A percentile compares a stretch with the other conserved stretches of the same genome.
Evolutionary conservation across 2,113 vertebrate genomes (phyloP).

Genomic region (Rhinopithecus roxellana): DNA sequence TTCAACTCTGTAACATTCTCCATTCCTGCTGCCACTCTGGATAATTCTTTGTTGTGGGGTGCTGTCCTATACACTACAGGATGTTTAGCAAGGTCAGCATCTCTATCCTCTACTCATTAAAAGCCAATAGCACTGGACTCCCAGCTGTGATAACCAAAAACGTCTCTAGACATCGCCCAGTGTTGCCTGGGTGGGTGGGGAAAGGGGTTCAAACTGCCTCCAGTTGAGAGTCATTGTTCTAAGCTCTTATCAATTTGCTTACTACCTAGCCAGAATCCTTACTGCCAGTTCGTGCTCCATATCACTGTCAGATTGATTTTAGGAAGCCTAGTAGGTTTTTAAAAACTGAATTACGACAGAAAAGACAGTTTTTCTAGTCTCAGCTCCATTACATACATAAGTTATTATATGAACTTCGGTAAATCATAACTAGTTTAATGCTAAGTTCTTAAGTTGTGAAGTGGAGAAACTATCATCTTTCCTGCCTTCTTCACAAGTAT

Average conservation of each 20-base stretch:
- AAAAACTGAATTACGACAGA: background rate
- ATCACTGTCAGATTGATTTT: background rate
- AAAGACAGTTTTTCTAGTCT: background rate
- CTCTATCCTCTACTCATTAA: background rate
- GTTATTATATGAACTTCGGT: background rate
- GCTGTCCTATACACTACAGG: background rate
- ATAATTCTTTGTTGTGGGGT: background rate
- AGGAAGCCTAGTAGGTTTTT: background rate
- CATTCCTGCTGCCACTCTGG: background rate
- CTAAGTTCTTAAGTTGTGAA: background rate
- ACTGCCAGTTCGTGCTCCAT: background rate
- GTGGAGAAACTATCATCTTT: background rate
- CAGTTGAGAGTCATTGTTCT: background rate
- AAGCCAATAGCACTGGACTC: background rate
- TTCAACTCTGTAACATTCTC: slow-evolving; percentile 1
- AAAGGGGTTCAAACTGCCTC: background rate
- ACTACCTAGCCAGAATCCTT: background rate
- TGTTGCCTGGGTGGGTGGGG: no score
- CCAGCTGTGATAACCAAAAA: background rate
- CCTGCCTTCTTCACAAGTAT: background rate
- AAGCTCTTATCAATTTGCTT: background rate
- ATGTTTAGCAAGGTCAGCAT: background rate
- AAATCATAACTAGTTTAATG: background rate
- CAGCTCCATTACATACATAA: background rate
- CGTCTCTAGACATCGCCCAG: background rate